Evolutionary conservation across 2,888 invertebrate genomes (phyloP), one percentile per base, ranked within the genome.

Genomic region (Dilophus febrilis): DNA sequence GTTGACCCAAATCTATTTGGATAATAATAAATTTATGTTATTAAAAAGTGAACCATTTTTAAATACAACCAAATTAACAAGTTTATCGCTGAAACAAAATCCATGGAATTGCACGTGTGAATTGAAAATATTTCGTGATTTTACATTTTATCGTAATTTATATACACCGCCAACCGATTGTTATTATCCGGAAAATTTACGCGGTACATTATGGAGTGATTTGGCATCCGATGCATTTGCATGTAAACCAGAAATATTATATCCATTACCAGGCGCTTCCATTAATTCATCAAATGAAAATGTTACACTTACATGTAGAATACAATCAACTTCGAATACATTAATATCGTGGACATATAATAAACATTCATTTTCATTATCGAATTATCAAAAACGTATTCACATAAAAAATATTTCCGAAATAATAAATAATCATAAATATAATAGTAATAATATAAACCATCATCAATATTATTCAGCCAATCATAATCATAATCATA

Each of bases 101-200:
- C 82, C 81, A 0, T 91, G 90, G 90, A 71, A 78, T 44, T 91
- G 91, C 54, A 85, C 90, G 53, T 91, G 91, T 53, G 74, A 77
- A 46, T 64, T 91, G 40, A 75, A 81, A 52, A 70, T 72, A 14
- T 82, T 90, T 48, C 72, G 85, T 33, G 77, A 83, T 52, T 85
- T 79, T 72, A 73, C 77, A 14, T 70, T 80, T 10, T 68, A 72
- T 43, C 72, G 71, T 45, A 82, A 82, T 40, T 64, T 88, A 16
- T 79, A 84, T 51, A 78, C 82, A 0, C 68, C 74, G 16, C 76
- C 80, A 2, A 83, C 85, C 27, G 70, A 73, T 29, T 85, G 86
- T 53, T 64, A 67, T 6, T 74, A 77, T 48, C 91, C 90, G 0
- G 55, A 68, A 0, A 68, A 71, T 51, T 64, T 88, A 2, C 65